Conservation (phyloP, 30 jellyfish, hydroid and myxozoan genomes). For the Hydractinia echinata region DNA sequence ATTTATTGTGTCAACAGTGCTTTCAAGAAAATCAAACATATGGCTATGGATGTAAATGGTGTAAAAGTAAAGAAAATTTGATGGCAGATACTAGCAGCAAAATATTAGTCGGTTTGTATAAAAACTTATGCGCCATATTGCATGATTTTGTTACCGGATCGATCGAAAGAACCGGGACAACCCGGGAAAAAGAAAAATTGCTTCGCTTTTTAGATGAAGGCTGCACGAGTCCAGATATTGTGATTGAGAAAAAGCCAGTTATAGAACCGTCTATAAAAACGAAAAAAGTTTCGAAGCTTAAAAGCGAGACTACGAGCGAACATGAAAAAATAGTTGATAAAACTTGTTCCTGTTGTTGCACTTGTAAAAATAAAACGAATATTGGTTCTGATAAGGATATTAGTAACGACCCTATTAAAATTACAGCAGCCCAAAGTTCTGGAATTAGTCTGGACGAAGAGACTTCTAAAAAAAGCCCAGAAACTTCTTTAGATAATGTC, state of each 20-base stretch:
- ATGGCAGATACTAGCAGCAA: conserved; percentile 36
- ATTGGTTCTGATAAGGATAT: neutral
- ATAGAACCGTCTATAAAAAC: neutral
- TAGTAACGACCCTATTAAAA: conserved; percentile 3
- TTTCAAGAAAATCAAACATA: conserved; percentile 27
- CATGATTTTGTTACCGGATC: conserved; percentile 33
- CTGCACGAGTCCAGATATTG: conserved; percentile 15
- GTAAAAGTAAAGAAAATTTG: conserved; percentile 44
- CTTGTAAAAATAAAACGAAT: neutral
- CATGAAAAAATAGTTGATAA: neutral
- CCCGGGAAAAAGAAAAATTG: conserved; percentile 22
- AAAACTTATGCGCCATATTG: conserved; percentile 69
- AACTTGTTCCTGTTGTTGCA: conserved; percentile 20
- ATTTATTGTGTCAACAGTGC: conserved; percentile 62
- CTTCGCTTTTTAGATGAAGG: conserved; percentile 57
- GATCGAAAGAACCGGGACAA: conserved; percentile 25
- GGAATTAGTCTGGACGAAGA: neutral
- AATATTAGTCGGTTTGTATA: conserved; percentile 52
- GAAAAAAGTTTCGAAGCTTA: neutral
- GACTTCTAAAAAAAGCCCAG: neutral
- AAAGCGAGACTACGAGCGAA: neutral
- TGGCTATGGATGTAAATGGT: conserved; percentile 57
- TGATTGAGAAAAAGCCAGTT: conserved; percentile 6
- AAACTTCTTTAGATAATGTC: conserved; percentile 12
- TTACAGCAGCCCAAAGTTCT: neutral